These are phyloP conservation scores for Nasonia longicornis DNA, from an alignment of 1,140 invertebrate genomes.

Conservation along the genomic window DNA sequence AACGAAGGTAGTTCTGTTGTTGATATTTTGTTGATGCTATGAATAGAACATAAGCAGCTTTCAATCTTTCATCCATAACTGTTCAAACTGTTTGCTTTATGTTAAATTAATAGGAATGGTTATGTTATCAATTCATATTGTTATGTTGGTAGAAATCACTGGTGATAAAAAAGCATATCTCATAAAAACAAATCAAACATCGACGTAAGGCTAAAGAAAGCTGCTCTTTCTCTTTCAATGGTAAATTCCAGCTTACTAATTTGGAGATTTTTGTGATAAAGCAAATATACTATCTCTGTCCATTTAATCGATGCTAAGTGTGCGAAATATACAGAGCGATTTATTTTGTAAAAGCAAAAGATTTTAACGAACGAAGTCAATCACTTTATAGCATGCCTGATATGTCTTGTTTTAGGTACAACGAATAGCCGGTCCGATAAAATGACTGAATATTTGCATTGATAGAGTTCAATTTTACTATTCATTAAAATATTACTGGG, in stretches of 20 bases:
- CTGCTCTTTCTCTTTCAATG: conserved; percentile 8
- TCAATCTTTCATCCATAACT: not conserved
- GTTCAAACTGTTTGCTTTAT: not conserved
- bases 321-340: not conserved
- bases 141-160: not conserved
- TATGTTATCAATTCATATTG: not conserved
- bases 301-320: conserved; percentile 3
- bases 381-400: not conserved
- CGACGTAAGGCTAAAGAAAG: not conserved
- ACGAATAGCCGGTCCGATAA: conserved; percentile 17
- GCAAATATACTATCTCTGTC: conserved; percentile 34
- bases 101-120: not conserved
- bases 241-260: not conserved
- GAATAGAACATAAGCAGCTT: not conserved
- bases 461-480: conserved; percentile 3
- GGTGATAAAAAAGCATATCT: conserved; percentile 15
- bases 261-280: conserved; percentile 36
- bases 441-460: conserved; percentile 35
- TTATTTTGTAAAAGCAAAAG: conserved; percentile 24
- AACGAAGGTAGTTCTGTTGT: not conserved
- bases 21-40: conserved; percentile 13
- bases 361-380: conserved; percentile 35
- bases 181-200: not conserved
- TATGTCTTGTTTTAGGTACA: conserved; percentile 11
- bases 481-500: conserved; percentile 4